Conservation (phyloP, 2,888 invertebrate genomes). For the Caenorhabditis sp. region DNA sequence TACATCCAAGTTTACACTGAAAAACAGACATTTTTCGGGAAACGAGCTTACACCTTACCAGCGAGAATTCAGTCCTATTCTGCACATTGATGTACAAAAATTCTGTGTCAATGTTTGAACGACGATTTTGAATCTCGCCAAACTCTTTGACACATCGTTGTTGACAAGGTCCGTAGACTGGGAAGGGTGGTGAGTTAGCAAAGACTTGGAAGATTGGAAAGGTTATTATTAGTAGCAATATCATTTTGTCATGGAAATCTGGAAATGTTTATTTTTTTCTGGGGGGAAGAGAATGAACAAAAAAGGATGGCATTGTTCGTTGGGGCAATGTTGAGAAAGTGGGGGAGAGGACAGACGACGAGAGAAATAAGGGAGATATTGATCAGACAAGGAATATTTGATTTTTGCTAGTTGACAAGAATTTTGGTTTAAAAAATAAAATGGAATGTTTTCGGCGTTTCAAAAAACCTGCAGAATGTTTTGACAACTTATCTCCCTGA, state of each 20-base stretch:
- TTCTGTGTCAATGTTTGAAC: conserved; percentile 29
- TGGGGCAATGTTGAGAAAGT: no score
- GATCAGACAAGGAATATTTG: no score
- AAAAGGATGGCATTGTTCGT: no score
- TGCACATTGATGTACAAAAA: conserved; percentile 41
- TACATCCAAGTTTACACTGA: conserved; percentile 54
- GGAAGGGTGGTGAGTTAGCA: conserved; percentile 25
- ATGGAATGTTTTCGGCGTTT: not conserved
- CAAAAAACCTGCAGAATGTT: no score
- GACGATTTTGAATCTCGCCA: conserved; percentile 34
- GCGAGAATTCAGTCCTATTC: conserved; percentile 49
- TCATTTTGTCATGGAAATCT: not conserved
- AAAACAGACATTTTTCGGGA: conserved; percentile 4
- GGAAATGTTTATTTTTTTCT: no score
- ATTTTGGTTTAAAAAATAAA: no score
- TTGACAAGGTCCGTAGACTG: conserved; percentile 35
- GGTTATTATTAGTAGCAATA: conserved; percentile 9
- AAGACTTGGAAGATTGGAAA: not conserved
- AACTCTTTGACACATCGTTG: conserved; percentile 37
- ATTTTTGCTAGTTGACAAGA: no score
- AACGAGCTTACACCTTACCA: conserved; percentile 32
- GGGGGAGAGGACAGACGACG: no score
- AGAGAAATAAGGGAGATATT: not conserved
- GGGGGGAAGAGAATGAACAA: not conserved
- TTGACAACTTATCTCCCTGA: no score